Percentiles rank a stretch among this genome's conserved stretches.
phyloP scores from a whole-genome alignment of 1,140 invertebrate genomes.

The Caenorhabditis briggsae region DNA sequence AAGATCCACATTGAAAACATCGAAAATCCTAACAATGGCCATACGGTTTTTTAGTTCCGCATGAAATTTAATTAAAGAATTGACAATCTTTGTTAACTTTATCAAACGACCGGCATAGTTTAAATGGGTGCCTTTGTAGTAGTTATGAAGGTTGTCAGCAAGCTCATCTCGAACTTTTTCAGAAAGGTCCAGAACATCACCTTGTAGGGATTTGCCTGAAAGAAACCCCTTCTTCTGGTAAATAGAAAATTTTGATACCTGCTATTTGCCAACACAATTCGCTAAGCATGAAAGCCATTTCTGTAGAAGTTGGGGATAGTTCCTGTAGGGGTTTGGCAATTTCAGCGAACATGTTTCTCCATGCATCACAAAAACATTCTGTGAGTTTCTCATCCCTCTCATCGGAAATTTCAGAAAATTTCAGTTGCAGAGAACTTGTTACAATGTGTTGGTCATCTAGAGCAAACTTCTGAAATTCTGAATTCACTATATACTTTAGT shows the following conservation, averaged over 20 bases:
- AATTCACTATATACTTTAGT: too few species aligned
- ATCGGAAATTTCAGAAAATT: neutral
- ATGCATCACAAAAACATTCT: neutral
- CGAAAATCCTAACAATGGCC: too few species aligned
- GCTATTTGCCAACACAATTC: conserved; percentile 3
- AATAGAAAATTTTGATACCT: neutral
- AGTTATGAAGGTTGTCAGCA: neutral
- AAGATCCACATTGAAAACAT: too few species aligned
- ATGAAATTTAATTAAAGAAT: neutral
- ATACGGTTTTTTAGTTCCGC: too few species aligned
- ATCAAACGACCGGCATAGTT: neutral
- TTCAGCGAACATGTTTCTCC: neutral
- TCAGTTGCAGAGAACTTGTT: neutral
- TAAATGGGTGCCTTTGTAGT: neutral
- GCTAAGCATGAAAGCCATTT: neutral
- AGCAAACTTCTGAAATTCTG: neutral
- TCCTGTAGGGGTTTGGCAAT: neutral
- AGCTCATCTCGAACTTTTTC: neutral
- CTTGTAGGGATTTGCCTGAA: neutral
- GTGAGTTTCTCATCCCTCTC: conserved; percentile 4
- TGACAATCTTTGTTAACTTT: neutral
- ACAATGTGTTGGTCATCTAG: neutral
- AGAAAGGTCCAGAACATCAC: neutral
- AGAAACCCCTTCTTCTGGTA: neutral
- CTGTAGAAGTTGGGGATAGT: neutral